phyloP scores from a whole-genome alignment of 1,140 invertebrate genomes.

The Telenomus remus region DNA sequence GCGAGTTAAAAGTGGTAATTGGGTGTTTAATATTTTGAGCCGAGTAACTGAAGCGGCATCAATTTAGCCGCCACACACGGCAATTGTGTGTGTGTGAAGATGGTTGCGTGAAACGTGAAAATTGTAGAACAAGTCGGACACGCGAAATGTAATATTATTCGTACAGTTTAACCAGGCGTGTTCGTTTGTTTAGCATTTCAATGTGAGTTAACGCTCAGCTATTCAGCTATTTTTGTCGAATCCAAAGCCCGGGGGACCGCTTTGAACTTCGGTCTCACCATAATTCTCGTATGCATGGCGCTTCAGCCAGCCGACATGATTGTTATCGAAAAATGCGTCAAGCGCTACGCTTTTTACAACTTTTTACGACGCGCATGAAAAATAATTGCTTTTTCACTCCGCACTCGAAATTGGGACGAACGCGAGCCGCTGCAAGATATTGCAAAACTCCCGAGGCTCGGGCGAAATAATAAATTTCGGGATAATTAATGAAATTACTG shows the following conservation, averaged over 20 bases:
- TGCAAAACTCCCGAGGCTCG: not conserved
- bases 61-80: constrained; percentile 19
- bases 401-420: constrained; percentile 3
- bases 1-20: constrained; percentile 7
- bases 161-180: constrained; percentile 55
- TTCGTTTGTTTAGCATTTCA: constrained; percentile 57
- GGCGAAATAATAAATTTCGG: constrained; percentile 10
- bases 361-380: constrained; percentile 40
- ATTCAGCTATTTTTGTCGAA: constrained; percentile 65
- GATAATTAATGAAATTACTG: constrained; percentile 25
- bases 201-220: constrained; percentile 56
- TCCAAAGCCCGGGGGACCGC: constrained; percentile 58
- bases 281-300: constrained; percentile 62
- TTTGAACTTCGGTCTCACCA: constrained; percentile 66
- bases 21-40: constrained; percentile 28
- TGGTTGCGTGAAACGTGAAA: constrained; percentile 56
- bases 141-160: constrained; percentile 58
- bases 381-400: constrained; percentile 39
- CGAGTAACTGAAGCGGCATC: constrained; percentile 17
- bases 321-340: constrained; percentile 56
- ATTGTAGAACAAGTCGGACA: constrained; percentile 53
- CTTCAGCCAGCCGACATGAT: constrained; percentile 45
- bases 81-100: constrained; percentile 55
- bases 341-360: constrained; percentile 40
- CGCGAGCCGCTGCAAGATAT: constrained; percentile 26